Conservation (phyloP, 1,140 invertebrate species). For the Psilanteris sp. region DNA sequence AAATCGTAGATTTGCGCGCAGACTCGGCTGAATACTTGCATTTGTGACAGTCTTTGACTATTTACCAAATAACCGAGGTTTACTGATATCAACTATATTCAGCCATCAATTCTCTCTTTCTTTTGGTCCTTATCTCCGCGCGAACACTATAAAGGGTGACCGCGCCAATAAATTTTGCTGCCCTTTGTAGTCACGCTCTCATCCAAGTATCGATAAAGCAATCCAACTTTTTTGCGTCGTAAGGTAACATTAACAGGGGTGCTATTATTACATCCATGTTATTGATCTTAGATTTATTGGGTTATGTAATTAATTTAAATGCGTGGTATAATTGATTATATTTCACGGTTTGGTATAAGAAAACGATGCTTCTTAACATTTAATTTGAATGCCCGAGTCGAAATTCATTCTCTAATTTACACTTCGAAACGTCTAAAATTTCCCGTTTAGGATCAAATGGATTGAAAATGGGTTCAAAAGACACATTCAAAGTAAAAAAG, state of each 20-base stretch:
- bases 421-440: too few species aligned
- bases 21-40: conserved; percentile 57
- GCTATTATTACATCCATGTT: conserved; percentile 43
- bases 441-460: too few species aligned
- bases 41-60: conserved; percentile 43
- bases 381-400: too few species aligned
- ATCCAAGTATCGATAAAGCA: conserved; percentile 59
- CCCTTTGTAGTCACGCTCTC: conserved; percentile 59
- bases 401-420: too few species aligned
- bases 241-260: conserved; percentile 32
- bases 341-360: too few species aligned
- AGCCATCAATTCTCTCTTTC: conserved; percentile 18
- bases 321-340: too few species aligned
- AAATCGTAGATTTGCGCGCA: conserved; percentile 66
- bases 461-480: too few species aligned
- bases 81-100: conserved; percentile 59
- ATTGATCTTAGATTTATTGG: conserved; percentile 47
- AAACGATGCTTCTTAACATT: too few species aligned
- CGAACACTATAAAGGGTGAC: conserved; percentile 44
- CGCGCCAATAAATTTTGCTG: conserved; percentile 56
- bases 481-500: too few species aligned
- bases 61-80: conserved; percentile 67
- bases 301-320: conserved; percentile 27
- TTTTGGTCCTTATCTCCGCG: conserved; percentile 42
- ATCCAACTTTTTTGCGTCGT: conserved; percentile 39